phyloP scores from a whole-genome alignment of 2,888 invertebrate species.

The Drosophila formosana region DNA sequence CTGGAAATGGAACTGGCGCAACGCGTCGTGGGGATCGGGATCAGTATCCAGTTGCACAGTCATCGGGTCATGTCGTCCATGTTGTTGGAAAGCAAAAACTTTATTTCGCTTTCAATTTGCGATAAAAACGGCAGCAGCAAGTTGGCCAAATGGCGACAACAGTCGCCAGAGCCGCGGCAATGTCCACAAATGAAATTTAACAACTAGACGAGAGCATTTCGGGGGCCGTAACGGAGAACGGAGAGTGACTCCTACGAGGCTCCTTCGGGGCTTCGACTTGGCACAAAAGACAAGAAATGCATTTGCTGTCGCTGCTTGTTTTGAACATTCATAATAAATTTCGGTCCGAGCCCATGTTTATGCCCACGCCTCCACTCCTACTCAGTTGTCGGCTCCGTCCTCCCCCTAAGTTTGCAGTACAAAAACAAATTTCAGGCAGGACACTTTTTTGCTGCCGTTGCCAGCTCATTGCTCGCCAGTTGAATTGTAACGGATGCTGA shows the following conservation, averaged over 20 bases:
- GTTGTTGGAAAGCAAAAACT: conserved; percentile 55
- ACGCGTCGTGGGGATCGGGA: conserved; percentile 23
- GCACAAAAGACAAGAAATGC: conserved; percentile 69
- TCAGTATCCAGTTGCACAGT: conserved; percentile 33
- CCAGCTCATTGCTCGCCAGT: conserved; percentile 56
- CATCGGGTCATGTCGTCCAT: conserved; percentile 7
- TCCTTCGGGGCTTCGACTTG: conserved; percentile 45
- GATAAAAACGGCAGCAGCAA: conserved; percentile 71
- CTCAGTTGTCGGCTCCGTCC: neutral
- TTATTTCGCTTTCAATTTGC: conserved; percentile 79
- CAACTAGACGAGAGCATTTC: conserved; percentile 59
- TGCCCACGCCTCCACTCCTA: neutral
- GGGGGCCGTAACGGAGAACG: neutral
- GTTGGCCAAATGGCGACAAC: conserved; percentile 56
- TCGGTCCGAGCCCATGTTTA: conserved; percentile 4
- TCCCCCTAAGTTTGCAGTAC: neutral
- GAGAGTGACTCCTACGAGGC: conserved; percentile 5
- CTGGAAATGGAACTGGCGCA: conserved; percentile 42
- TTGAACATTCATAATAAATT: conserved; percentile 76
- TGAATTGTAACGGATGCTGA: conserved; percentile 73
- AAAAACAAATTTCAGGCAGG: conserved; percentile 20
- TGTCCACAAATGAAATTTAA: conserved; percentile 76
- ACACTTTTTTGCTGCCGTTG: conserved; percentile 33
- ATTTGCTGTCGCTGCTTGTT: conserved; percentile 64
- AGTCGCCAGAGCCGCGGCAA: conserved; percentile 42